Evolutionary conservation across 2,888 invertebrate species (phyloP), one percentile per base, ranked within the genome.

Genomic region (Cosmorhoe ocellata): DNA sequence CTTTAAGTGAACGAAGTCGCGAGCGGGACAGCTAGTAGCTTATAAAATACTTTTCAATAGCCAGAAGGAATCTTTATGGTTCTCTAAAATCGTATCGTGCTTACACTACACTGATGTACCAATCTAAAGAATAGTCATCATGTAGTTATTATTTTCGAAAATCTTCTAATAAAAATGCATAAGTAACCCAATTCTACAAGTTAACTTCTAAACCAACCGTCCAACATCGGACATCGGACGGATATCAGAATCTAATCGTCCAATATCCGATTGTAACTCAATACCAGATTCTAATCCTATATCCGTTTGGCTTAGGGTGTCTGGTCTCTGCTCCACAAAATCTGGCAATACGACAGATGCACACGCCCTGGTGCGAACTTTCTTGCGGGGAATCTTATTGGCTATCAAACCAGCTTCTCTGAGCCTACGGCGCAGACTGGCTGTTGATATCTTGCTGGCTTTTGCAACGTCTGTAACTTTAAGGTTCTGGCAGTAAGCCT

Each of bases 371-470:
- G 27, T 32, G 9, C 51, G 51, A 1, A 42, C 37, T 38, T 51
- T 51, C 7, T 51, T 51, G 22, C 46, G 41, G 4, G 46, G 46
- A 8, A 36, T 41, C 12, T 38, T 46, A 33, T 42, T 41, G 5
- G 46, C 36, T 37, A 46, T 42, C 7, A 51, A 22, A 0, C 51
- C 51, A 28, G 51, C 51, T 12, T 51, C 51, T 24, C 41, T 18
- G 4, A 51, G 38, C 10, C 51, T 12, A 5, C 51, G 46, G n/a
- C 51, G 32, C 2, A 51, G 24, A 14, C 51, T 51, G 22, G 51
- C 42, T 3, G 51, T 51, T 2, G 51, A 51, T 46, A 51, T 46
- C 13, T 51, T 51, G 22, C 45, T 51, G 26, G 51, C 46, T 28
- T 42, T 51, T 0, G 51, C 51, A n/a, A 51, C 46, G 11, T 51